phyloP scores from a whole-genome alignment of 2,113 vertebrate species.

The Myotis brandtii region DNA sequence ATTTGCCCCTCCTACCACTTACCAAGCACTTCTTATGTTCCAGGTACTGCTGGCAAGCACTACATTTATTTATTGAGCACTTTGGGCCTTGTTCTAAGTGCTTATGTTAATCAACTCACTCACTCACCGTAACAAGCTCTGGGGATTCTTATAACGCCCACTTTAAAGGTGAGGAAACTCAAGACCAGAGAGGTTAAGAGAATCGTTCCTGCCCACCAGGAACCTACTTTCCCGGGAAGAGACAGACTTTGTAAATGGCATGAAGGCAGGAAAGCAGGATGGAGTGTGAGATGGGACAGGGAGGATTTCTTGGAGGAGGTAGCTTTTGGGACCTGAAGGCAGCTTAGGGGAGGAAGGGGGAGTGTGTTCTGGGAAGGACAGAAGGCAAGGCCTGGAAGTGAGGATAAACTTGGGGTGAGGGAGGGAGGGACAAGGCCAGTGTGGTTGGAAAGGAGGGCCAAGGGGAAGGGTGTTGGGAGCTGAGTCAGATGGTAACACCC shows the following conservation, averaged over 20 bases:
- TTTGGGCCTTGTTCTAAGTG: neutral
- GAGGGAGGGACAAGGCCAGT: neutral
- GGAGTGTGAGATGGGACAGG: neutral
- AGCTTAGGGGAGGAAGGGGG: neutral
- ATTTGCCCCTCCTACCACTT: neutral
- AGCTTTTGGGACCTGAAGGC: neutral
- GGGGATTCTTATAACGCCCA: neutral
- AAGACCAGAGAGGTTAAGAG: neutral
- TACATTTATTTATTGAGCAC: neutral
- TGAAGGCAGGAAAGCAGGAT: neutral
- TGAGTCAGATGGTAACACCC: conserved; percentile 47
- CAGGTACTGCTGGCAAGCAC: neutral
- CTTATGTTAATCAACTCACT: neutral
- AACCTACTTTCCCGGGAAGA: neutral
- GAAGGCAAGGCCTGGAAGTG: conserved; percentile 23
- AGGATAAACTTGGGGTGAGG: neutral
- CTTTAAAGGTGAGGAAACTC: neutral
- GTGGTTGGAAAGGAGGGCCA: conserved; percentile 17
- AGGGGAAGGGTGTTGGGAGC: conserved; percentile 28
- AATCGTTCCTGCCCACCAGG: neutral
- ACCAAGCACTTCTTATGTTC: neutral
- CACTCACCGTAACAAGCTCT: neutral
- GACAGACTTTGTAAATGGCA: neutral
- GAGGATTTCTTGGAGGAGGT: neutral
- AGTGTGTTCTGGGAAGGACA: neutral